These are phyloP conservation scores for Hyperoplus lanceolatus DNA, from an alignment of 2,797 vertebrate genomes.

Conservation along the genomic window DNA sequence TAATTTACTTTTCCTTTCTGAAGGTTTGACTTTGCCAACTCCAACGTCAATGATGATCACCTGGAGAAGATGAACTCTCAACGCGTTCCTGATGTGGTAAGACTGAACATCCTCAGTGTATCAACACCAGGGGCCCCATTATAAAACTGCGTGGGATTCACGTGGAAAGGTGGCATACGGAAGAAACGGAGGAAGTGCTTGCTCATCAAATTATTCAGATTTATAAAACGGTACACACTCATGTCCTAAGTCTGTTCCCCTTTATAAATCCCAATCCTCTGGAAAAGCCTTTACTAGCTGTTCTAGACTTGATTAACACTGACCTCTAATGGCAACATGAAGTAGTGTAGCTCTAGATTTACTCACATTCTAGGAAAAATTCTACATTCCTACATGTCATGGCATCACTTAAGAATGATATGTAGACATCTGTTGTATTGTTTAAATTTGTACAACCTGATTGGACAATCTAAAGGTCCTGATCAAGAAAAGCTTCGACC, in stretches of 20 bases:
- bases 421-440: accelerated
- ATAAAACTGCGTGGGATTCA: too few relatives aligned
- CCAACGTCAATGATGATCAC: slow-evolving; percentile 95
- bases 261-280: too few relatives aligned
- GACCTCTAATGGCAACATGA: slow-evolving; percentile 63
- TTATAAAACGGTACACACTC: too few relatives aligned
- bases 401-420: not conserved
- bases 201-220: too few relatives aligned
- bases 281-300: not conserved
- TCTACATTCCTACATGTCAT: not conserved
- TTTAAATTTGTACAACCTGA: slow-evolving; percentile 5
- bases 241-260: too few relatives aligned
- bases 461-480: slow-evolving; percentile 85
- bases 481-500: slow-evolving; percentile 97
- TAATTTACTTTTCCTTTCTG: slow-evolving; percentile 31
- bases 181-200: too few relatives aligned
- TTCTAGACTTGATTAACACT: slow-evolving; percentile 32
- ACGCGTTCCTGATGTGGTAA: slow-evolving; percentile 94
- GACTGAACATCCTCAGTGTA: slow-evolving; percentile 26
- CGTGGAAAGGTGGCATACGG: too few relatives aligned
- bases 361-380: not conserved
- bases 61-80: slow-evolving; percentile 97
- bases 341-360: slow-evolving; percentile 7
- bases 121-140: not conserved
- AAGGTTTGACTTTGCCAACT: slow-evolving; percentile 96